Evolutionary conservation across 2,113 vertebrate species (phyloP).

Genomic region (Scomber scombrus): DNA sequence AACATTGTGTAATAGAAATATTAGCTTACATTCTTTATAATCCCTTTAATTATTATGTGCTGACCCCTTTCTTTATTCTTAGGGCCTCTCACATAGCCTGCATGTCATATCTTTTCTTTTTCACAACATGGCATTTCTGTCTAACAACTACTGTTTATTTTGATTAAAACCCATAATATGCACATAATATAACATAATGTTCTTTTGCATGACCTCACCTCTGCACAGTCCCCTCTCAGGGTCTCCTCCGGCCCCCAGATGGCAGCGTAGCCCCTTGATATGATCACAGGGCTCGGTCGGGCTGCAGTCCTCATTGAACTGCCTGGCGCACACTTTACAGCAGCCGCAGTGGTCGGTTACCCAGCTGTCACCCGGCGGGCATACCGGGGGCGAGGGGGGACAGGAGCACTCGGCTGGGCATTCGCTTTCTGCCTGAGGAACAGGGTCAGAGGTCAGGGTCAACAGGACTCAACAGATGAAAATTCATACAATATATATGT

Average conservation of each 20-base stretch:
- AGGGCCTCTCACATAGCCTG: too few species aligned
- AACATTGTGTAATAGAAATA: too few species aligned
- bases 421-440: slow-evolving; percentile 56
- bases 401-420: slow-evolving; percentile 80
- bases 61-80: too few species aligned
- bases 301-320: slow-evolving; percentile 86
- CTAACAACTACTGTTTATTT: not conserved
- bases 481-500: not conserved
- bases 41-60: too few species aligned
- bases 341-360: slow-evolving; percentile 82
- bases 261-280: slow-evolving; percentile 86
- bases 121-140: not conserved
- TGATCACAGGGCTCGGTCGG: slow-evolving; percentile 81
- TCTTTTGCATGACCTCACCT: slow-evolving; percentile 68
- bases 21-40: too few species aligned
- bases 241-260: slow-evolving; percentile 80
- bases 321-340: slow-evolving; percentile 84
- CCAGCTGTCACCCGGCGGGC: slow-evolving; percentile 81
- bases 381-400: slow-evolving; percentile 53
- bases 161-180: not conserved
- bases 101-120: not conserved
- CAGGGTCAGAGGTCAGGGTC: slow-evolving; percentile 37
- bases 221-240: slow-evolving; percentile 80
- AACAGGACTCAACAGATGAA: not conserved
- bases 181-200: not conserved